Evolutionary conservation across 2,888 invertebrate species (phyloP).

Genomic region (Patella ulyssiponensis): DNA sequence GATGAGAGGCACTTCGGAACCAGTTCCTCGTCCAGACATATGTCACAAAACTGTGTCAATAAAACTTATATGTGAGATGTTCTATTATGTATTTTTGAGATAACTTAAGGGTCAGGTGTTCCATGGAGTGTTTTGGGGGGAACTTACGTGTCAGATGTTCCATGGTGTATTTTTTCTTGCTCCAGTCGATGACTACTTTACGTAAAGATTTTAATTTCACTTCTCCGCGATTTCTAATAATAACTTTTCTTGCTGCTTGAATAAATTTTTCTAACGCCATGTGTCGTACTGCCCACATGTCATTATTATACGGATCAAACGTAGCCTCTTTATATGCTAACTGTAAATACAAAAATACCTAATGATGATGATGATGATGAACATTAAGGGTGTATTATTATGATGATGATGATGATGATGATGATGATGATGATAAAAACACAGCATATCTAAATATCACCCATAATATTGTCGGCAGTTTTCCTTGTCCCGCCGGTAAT

Average conservation of each 20-base stretch:
- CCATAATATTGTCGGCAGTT: too few species aligned
- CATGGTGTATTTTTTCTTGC: slow-evolving; percentile 48
- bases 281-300: slow-evolving; percentile 67
- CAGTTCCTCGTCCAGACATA: too few species aligned
- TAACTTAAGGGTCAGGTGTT: background rate
- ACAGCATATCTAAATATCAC: too few species aligned
- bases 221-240: slow-evolving; percentile 59
- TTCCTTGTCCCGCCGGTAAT: too few species aligned
- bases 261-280: slow-evolving; percentile 60
- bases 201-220: slow-evolving; percentile 55
- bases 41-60: too few species aligned
- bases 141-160: slow-evolving; percentile 12
- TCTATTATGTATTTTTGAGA: too few species aligned
- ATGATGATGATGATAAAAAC: too few species aligned
- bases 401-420: too few species aligned
- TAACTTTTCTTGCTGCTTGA: slow-evolving; percentile 70
- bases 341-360: slow-evolving; percentile 27
- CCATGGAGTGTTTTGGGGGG: background rate
- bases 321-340: slow-evolving; percentile 55
- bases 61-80: too few species aligned
- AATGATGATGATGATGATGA: too few species aligned
- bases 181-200: slow-evolving; percentile 57
- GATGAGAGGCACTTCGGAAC: too few species aligned
- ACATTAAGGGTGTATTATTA: too few species aligned
- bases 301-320: slow-evolving; percentile 69